Conservation (phyloP, 2,888 invertebrate genomes). For the Macrosiphum euphorbiae region DNA sequence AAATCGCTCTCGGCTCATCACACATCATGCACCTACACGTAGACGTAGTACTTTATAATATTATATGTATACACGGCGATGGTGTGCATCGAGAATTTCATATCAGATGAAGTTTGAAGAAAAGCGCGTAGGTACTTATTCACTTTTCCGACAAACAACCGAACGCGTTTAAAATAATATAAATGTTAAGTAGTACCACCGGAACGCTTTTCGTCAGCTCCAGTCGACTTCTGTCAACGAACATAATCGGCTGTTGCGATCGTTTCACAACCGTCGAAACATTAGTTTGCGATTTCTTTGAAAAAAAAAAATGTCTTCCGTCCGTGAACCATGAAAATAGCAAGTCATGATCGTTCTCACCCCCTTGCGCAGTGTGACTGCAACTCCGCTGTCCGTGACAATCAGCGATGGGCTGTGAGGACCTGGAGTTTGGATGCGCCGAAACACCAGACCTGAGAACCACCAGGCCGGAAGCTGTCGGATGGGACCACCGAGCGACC, state of each 20-base stretch:
- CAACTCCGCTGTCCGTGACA: background rate
- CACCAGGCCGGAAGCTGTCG: conserved; percentile 78
- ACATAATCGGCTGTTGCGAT: background rate
- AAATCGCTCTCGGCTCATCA: conserved; percentile 17
- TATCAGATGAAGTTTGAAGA: background rate
- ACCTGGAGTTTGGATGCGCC: conserved; percentile 78
- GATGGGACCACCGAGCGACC: conserved; percentile 75
- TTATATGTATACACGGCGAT: background rate
- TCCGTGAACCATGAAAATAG: background rate
- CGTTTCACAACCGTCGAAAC: background rate
- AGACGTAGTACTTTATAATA: background rate
- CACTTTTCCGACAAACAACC: background rate
- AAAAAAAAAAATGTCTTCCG: background rate
- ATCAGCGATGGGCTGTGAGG: conserved; percentile 81
- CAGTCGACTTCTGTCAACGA: background rate
- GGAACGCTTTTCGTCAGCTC: background rate
- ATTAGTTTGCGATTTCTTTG: background rate
- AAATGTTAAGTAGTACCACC: background rate
- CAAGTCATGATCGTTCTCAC: background rate
- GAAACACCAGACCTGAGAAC: conserved; percentile 77
- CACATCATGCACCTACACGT: background rate
- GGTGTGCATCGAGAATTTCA: background rate
- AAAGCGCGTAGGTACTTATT: background rate
- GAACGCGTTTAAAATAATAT: background rate
- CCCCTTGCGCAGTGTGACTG: background rate